Evolutionary conservation across 2,113 vertebrate genomes (phyloP).

Genomic region (Struthidea cinerea): DNA sequence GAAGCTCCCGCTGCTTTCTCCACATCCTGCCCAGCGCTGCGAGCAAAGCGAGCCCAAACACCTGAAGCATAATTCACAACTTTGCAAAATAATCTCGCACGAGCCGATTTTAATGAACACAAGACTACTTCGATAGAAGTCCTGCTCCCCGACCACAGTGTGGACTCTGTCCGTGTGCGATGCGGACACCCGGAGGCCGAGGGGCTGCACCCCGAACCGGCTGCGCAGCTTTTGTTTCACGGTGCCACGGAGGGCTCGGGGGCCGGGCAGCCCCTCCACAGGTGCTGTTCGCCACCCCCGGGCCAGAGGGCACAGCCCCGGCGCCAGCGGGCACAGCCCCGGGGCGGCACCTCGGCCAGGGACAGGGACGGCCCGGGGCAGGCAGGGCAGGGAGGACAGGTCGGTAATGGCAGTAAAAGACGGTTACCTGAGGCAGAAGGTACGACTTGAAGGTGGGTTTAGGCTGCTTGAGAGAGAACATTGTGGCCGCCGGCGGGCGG

Average conservation of each 20-base stretch:
- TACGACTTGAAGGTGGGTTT: conserved; percentile 91
- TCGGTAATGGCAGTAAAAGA: background rate
- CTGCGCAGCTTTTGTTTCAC: background rate
- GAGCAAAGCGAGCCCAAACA: background rate
- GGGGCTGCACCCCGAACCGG: background rate
- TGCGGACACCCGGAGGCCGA: background rate
- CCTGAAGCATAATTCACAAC: background rate
- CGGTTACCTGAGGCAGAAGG: conserved; percentile 84
- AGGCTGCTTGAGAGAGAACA: conserved; percentile 86
- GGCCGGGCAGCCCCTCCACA: background rate
- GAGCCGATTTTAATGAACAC: background rate
- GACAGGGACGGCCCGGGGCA: background rate
- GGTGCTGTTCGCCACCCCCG: background rate
- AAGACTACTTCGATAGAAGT: rapidly evolving
- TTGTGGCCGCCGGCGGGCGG: conserved; percentile 18
- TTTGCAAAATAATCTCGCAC: background rate
- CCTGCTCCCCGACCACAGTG: rapidly evolving
- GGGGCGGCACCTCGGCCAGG: background rate
- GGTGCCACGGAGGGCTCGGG: background rate
- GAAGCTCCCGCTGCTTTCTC: background rate
- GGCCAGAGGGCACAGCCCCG: background rate
- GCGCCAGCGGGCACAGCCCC: background rate
- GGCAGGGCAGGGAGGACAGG: background rate
- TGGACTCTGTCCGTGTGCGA: background rate
- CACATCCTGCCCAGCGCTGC: background rate